phyloP scores from a whole-genome alignment of 2,113 vertebrate species.

The Calonectris borealis region DNA sequence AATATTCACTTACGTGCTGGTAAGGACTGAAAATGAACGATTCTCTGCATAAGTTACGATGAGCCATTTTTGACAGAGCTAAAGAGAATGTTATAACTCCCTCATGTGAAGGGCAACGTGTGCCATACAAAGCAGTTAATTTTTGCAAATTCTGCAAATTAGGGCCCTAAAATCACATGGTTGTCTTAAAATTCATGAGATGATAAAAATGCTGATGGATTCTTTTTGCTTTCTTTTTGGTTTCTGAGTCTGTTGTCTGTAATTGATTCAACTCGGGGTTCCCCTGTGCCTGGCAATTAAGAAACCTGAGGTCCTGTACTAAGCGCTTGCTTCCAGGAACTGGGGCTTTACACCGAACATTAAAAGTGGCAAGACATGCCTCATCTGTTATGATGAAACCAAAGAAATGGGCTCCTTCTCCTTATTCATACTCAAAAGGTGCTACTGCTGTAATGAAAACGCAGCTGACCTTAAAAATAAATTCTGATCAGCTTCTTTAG shows the following conservation, averaged over 20 bases:
- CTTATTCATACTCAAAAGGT: neutral
- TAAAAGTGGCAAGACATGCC: neutral
- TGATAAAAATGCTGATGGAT: neutral
- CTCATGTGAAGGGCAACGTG: neutral
- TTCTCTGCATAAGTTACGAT: neutral
- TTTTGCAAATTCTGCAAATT: neutral
- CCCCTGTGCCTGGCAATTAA: neutral
- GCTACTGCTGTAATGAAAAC: neutral
- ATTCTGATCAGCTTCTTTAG: neutral
- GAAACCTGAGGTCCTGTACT: neutral
- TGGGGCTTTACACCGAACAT: neutral
- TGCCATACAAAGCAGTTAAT: neutral
- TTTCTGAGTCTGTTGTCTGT: neutral
- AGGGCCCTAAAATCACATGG: neutral
- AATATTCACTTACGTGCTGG: rapidly evolving
- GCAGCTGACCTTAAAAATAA: neutral
- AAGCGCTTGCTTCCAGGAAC: neutral
- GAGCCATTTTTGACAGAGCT: neutral
- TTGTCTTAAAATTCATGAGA: neutral
- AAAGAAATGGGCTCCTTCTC: neutral
- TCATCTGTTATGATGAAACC: neutral
- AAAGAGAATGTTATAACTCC: rapidly evolving
- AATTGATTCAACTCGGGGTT: neutral
- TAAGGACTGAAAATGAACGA: rapidly evolving
- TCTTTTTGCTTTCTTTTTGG: neutral